phyloP scores from a whole-genome alignment of 2,888 invertebrate species.

The Pammene aurita region DNA sequence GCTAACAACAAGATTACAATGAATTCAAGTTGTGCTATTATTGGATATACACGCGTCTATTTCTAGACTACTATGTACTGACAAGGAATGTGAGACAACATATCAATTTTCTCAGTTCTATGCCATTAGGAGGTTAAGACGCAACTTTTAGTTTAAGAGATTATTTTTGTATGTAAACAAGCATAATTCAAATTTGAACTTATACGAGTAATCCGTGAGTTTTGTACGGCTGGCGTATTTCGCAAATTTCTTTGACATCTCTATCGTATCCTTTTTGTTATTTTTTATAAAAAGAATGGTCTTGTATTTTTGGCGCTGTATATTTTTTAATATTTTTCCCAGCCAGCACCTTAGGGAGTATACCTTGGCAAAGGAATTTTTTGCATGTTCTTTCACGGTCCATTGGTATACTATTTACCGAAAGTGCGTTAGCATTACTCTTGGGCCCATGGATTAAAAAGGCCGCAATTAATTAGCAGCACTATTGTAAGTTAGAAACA shows the following conservation, averaged over 20 bases:
- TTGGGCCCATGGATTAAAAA: too few relatives aligned
- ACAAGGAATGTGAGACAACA: slow-evolving; percentile 22
- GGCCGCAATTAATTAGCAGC: too few relatives aligned
- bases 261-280: background rate
- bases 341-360: too few relatives aligned
- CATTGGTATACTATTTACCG: too few relatives aligned
- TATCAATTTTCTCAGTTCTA: slow-evolving; percentile 30
- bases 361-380: too few relatives aligned
- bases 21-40: background rate
- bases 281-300: background rate
- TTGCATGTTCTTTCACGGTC: too few relatives aligned
- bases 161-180: slow-evolving; percentile 23
- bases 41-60: background rate
- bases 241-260: background rate
- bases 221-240: slow-evolving; percentile 11
- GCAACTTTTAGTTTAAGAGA: slow-evolving; percentile 22
- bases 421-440: too few relatives aligned
- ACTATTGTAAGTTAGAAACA: too few relatives aligned
- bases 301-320: background rate
- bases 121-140: slow-evolving; percentile 36
- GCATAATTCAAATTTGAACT: slow-evolving; percentile 15
- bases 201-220: slow-evolving; percentile 20
- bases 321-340: too few relatives aligned
- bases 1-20: background rate
- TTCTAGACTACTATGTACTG: background rate